A percentile compares a stretch with the other conserved stretches of the same genome.
These are phyloP conservation scores for Thera obeliscata DNA, from an alignment of 2,888 invertebrate species.

Conservation along the genomic window DNA sequence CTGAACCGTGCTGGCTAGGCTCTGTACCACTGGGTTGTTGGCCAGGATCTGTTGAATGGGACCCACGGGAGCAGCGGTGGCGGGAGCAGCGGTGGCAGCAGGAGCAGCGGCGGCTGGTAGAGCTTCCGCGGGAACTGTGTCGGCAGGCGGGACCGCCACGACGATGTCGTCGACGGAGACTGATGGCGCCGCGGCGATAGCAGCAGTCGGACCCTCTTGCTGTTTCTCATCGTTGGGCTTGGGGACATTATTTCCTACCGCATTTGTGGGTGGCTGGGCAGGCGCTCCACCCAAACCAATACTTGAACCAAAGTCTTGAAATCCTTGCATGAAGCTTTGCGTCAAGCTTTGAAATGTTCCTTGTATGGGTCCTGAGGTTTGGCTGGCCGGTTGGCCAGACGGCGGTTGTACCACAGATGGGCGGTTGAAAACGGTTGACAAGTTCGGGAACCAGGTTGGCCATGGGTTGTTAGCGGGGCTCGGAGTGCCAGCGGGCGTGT, in stretches of 20 bases:
- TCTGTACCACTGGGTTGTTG: constrained; percentile 53
- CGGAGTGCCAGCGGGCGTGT: constrained; percentile 22
- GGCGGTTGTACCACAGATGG: constrained; percentile 3
- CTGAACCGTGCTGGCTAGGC: constrained; percentile 48
- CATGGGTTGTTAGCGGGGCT: neutral
- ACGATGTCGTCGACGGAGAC: neutral
- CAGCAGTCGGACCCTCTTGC: constrained; percentile 14
- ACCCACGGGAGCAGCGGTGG: constrained; percentile 39
- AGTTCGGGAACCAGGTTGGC: constrained; percentile 10
- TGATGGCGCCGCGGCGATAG: neutral
- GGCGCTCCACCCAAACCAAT: neutral
- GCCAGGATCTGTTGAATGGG: constrained; percentile 59
- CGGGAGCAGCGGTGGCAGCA: constrained; percentile 21
- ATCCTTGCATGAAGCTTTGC: neutral
- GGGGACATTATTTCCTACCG: constrained; percentile 12
- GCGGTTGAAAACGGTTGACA: neutral
- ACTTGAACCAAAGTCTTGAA: neutral
- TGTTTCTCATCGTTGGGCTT: constrained; percentile 22
- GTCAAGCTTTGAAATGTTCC: neutral
- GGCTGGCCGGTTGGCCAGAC: neutral
- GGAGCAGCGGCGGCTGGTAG: neutral
- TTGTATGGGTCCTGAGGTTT: neutral
- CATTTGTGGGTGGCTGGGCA: neutral
- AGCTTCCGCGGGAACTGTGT: constrained; percentile 3
- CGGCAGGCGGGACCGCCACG: constrained; percentile 25